phyloP scores from a whole-genome alignment of 1,140 invertebrate species.

The Wiebesia pumilae region DNA sequence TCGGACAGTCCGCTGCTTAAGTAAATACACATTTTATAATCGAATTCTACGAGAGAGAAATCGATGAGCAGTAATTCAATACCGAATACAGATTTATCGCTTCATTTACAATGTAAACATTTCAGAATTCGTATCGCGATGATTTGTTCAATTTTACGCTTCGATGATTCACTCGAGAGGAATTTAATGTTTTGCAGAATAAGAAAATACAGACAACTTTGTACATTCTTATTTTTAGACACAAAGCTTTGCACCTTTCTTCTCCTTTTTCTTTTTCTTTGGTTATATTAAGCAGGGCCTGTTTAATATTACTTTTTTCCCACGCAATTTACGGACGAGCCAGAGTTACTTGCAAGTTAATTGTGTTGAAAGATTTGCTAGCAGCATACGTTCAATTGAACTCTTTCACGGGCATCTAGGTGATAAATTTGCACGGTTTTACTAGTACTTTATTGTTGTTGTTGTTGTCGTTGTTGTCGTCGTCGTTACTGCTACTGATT shows the following conservation, averaged over 20 bases:
- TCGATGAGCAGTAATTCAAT: background rate
- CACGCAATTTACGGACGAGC: constrained; percentile 14
- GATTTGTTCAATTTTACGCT: background rate
- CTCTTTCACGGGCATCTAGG: background rate
- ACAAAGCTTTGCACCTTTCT: background rate
- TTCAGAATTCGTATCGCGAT: background rate
- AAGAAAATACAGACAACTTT: background rate
- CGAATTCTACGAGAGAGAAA: constrained; percentile 55
- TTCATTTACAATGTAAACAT: constrained; percentile 7
- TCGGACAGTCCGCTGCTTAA: constrained; percentile 57
- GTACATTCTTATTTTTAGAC: background rate
- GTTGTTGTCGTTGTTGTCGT: background rate
- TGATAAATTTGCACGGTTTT: background rate
- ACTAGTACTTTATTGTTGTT: background rate
- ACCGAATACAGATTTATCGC: background rate
- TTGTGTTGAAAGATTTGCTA: constrained; percentile 6
- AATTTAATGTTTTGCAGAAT: background rate
- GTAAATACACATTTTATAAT: constrained; percentile 63
- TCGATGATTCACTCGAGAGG: background rate
- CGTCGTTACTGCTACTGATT: background rate
- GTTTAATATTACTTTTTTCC: background rate
- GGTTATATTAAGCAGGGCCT: too few species aligned
- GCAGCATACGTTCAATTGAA: constrained; percentile 3
- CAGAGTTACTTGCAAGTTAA: background rate
- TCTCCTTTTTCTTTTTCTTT: too few species aligned